phyloP scores from a whole-genome alignment of 1,140 invertebrate genomes.

The Drosophila prosaltans region DNA sequence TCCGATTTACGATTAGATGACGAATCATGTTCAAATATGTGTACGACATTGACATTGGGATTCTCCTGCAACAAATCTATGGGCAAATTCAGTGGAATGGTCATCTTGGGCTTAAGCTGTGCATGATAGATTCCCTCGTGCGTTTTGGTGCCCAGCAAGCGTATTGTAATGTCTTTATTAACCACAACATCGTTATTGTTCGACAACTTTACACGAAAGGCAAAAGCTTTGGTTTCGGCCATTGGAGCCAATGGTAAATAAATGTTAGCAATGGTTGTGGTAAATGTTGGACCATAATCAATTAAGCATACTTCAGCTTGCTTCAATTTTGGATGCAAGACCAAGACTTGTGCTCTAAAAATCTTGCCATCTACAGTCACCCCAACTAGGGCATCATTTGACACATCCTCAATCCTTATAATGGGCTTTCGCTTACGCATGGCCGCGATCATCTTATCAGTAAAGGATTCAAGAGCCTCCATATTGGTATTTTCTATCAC shows the following conservation, averaged over 20 bases:
- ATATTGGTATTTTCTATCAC: slow-evolving; percentile 27
- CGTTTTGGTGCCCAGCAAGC: slow-evolving; percentile 33
- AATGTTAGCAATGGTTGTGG: slow-evolving; percentile 1
- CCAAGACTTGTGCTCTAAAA: slow-evolving; percentile 25
- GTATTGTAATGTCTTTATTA: slow-evolving; percentile 43
- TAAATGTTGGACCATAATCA: slow-evolving; percentile 33
- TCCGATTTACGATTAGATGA: slow-evolving; percentile 12
- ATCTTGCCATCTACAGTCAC: slow-evolving; percentile 11
- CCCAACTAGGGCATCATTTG: slow-evolving; percentile 33
- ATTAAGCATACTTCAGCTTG: slow-evolving; percentile 37
- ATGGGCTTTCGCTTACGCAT: slow-evolving; percentile 8
- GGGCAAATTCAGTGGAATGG: slow-evolving; percentile 44
- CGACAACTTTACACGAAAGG: slow-evolving; percentile 42
- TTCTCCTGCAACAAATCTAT: slow-evolving; percentile 33
- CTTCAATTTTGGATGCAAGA: neutral
- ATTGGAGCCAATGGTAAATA: slow-evolving; percentile 32
- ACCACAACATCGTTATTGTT: slow-evolving; percentile 23
- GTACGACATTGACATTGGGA: slow-evolving; percentile 37
- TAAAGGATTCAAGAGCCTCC: slow-evolving; percentile 34
- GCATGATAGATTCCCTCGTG: slow-evolving; percentile 42
- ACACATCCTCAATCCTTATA: slow-evolving; percentile 9
- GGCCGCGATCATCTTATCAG: slow-evolving; percentile 16
- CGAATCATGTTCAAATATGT: slow-evolving; percentile 12
- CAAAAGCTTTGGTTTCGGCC: slow-evolving; percentile 37
- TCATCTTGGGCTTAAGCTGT: slow-evolving; percentile 43